Base-by-base conservation (phyloP, 2,797 vertebrate genomes). In the Lagothrix lagotricha region DNA sequence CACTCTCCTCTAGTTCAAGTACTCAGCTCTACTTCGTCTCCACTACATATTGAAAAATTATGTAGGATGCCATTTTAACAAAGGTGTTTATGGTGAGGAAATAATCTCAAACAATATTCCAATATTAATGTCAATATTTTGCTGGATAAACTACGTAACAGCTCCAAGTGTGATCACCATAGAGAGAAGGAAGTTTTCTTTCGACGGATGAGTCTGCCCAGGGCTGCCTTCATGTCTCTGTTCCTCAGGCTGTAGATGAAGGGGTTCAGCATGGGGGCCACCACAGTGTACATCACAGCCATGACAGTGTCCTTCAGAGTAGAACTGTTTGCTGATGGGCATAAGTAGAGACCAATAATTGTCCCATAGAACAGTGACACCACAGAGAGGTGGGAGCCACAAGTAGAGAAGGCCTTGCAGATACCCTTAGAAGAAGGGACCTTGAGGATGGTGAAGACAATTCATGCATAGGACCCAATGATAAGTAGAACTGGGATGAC, bases 191-290 rank as follows among this genome's bases (percentile, higher is more conserved):
- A 8, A 44, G 28, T 39, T 76, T 92, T 93, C 33, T 73, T 89
- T 80, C 13, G 73, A 4, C 7, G 48, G 7, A 96, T 20, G 9
- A 93, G n/a, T 82, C 91, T 88, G 57, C 39, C 5, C 48, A 97
- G 46, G 6, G 89, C 96, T 33, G 58, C 82, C 17, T 96, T 97
- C 28, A 97, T 95, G 54, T 96, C 93, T 93, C 76, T 89, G 82
- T 96, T 95, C 75, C 90, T 82, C 86, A 97, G 50, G 61, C 93
- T 96, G 24, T 96, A 98, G 81, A 97, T 98, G 77, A 97, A 97
- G 33, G 97, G 97, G 14, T 97, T 97, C 88, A 97, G 76, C 96
- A 97, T 96, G 41, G 97, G 96, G 0, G 76, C 46, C 50, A 97
- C 94, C 36, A 96, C 61, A 11, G 92, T 95, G 92, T 96, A 97